Conservation (phyloP, 2,113 vertebrate genomes). For the Synodontis membranacea region DNA sequence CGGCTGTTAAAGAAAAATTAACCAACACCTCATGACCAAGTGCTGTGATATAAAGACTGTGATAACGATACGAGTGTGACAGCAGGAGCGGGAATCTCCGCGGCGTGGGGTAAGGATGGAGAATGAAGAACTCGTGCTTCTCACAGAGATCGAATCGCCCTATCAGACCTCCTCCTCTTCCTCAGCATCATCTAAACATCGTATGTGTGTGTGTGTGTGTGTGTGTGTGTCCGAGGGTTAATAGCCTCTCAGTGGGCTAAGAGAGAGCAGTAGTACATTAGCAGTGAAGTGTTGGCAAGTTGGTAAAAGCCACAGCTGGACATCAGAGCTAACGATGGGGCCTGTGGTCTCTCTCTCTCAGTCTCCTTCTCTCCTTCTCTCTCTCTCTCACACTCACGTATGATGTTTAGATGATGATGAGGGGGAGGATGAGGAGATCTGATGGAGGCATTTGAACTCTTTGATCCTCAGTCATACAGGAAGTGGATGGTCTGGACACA, state of each 20-base stretch:
- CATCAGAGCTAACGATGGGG: constrained; percentile 42
- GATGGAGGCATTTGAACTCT: constrained; percentile 8
- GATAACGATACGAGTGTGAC: not conserved
- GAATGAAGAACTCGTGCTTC: not conserved
- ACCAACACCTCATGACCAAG: not conserved
- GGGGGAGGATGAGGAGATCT: not conserved
- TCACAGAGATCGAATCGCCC: not conserved
- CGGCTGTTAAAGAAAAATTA: not conserved
- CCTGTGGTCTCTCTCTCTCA: constrained; percentile 49
- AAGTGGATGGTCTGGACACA: constrained; percentile 22
- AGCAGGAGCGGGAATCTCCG: not conserved
- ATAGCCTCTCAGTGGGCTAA: constrained; percentile 65
- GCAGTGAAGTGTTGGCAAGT: constrained; percentile 52
- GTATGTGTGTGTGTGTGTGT: constrained; percentile 20
- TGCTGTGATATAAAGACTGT: not conserved
- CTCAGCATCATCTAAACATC: not conserved
- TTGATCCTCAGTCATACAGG: not conserved
- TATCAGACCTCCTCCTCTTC: not conserved
- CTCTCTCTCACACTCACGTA: not conserved
- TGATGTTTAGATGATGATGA: not conserved
- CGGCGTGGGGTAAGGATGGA: not conserved
- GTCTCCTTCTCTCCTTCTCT: not conserved
- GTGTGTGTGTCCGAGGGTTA: constrained; percentile 57
- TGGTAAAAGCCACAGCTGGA: constrained; percentile 70
- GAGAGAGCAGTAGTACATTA: constrained; percentile 56